Conservation (phyloP, 2,888 invertebrate genomes). For the Brassicogethes aeneus region DNA sequence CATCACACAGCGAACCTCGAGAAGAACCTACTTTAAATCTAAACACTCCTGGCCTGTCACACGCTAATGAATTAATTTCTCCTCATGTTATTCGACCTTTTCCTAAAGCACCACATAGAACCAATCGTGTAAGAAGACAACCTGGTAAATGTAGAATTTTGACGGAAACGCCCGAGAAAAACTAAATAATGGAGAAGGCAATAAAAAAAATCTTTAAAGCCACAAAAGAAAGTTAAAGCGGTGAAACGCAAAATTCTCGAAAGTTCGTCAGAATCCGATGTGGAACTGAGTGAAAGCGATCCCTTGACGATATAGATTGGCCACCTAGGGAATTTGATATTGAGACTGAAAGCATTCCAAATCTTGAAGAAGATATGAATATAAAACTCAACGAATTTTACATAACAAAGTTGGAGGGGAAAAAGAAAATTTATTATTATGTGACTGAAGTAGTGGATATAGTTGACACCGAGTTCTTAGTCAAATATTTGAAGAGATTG, state of each 20-base stretch:
- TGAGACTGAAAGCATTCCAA: background rate
- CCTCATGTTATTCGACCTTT: slow-evolving; percentile 1
- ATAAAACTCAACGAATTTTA: slow-evolving; percentile 1
- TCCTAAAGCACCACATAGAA: background rate
- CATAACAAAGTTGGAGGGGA: slow-evolving; percentile 1
- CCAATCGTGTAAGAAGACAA: slow-evolving; percentile 1
- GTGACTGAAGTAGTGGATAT: slow-evolving; percentile 1
- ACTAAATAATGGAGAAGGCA: background rate
- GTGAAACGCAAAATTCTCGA: background rate
- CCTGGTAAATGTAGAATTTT: slow-evolving; percentile 1
- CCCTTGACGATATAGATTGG: background rate
- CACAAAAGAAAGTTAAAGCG: slow-evolving; percentile 1
- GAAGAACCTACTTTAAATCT: background rate
- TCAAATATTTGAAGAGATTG: background rate
- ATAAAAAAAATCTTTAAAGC: background rate
- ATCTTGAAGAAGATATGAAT: background rate
- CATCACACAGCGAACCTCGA: background rate
- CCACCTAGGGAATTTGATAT: slow-evolving; percentile 1
- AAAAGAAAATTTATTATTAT: background rate
- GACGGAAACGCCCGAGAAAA: background rate
- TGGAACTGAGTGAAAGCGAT: background rate
- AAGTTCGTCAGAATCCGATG: background rate
- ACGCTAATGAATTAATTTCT: background rate
- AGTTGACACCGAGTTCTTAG: background rate
- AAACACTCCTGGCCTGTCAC: background rate